phyloP scores from a whole-genome alignment of 1,140 invertebrate species.

The Sipha flava region DNA sequence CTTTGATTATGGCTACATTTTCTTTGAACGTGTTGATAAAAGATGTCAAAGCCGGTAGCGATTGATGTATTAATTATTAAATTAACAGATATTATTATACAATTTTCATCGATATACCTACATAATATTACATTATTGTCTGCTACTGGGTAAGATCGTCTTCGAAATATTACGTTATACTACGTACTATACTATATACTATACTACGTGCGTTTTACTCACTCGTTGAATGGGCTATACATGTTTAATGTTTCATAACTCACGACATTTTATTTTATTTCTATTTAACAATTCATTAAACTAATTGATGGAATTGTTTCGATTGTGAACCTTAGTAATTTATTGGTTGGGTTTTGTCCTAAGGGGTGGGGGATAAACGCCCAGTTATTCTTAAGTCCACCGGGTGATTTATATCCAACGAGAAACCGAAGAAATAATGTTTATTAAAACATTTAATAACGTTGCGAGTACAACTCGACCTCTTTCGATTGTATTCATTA shows the following conservation, averaged over 20 bases:
- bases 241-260: too few species aligned
- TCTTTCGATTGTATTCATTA: neutral
- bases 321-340: neutral
- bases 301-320: neutral
- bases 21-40: neutral
- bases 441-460: neutral
- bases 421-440: neutral
- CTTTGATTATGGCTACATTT: neutral
- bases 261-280: too few species aligned
- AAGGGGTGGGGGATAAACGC: neutral
- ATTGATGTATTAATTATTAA: neutral
- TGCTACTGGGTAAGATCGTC: too few species aligned
- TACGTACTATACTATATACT: too few species aligned
- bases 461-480: too few species aligned
- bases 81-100: neutral
- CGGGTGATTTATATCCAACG: neutral
- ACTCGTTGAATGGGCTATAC: too few species aligned
- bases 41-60: neutral
- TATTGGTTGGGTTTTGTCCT: neutral
- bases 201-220: too few species aligned
- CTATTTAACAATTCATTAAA: neutral
- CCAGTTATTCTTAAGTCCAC: neutral
- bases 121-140: too few species aligned
- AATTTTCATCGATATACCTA: too few species aligned
- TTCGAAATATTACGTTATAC: too few species aligned